Conservation (phyloP, 1,140 invertebrate species). For the Macrotrachela quadricornifera region DNA sequence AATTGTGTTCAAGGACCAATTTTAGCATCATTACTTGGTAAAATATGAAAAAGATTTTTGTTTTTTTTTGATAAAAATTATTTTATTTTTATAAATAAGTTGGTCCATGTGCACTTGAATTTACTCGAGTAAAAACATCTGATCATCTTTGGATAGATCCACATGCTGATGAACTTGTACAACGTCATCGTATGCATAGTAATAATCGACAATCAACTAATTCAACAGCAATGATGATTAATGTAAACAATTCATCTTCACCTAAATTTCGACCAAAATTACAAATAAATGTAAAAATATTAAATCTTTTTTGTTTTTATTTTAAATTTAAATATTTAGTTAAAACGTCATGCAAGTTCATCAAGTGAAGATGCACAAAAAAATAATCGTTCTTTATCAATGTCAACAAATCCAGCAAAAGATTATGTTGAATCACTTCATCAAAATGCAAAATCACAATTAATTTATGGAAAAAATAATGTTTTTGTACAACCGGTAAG, state of each 20-base stretch:
- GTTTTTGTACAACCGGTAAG: constrained; percentile 53
- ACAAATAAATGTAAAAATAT: not conserved
- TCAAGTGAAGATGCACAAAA: too few species aligned
- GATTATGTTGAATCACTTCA: constrained; percentile 84
- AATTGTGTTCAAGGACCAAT: constrained; percentile 75
- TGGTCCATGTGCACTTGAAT: constrained; percentile 73
- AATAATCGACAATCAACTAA: constrained; percentile 6
- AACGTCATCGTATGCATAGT: constrained; percentile 45
- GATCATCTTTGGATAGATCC: constrained; percentile 71
- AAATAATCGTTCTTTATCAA: not conserved
- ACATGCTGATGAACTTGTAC: constrained; percentile 71
- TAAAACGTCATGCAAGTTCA: not conserved
- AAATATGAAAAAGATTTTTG: too few species aligned
- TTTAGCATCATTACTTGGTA: constrained; percentile 45
- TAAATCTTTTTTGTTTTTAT: not conserved
- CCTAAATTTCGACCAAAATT: constrained; percentile 11
- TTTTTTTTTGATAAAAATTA: too few species aligned
- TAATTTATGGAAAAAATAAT: constrained; percentile 91
- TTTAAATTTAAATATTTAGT: not conserved
- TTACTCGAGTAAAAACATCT: constrained; percentile 58
- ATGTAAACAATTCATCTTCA: constrained; percentile 14
- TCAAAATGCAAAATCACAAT: constrained; percentile 62
- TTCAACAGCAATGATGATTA: constrained; percentile 35
- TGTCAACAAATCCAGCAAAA: constrained; percentile 37
- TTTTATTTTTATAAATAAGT: constrained; percentile 36